phyloP scores from a whole-genome alignment of 2,888 invertebrate species.

The Chesias legatella region DNA sequence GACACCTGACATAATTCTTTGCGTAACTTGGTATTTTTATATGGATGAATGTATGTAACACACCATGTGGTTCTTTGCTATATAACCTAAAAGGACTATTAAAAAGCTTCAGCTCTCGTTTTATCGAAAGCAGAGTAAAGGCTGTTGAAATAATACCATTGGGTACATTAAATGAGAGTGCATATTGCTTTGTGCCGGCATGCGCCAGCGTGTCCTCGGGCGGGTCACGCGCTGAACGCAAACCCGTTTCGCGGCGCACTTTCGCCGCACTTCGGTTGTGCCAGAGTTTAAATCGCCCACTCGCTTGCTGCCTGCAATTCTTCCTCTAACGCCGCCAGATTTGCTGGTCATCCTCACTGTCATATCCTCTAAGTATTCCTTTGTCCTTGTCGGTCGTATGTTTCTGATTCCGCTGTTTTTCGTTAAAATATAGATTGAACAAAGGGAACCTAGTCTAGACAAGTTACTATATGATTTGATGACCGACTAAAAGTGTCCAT shows the following conservation, averaged over 20 bases:
- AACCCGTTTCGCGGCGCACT: constrained; percentile 73
- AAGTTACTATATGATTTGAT: too few relatives aligned
- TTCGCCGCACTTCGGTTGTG: constrained; percentile 70
- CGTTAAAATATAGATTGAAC: too few relatives aligned
- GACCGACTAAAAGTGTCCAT: constrained; percentile 62
- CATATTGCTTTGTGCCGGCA: constrained; percentile 47
- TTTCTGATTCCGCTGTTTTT: constrained; percentile 3
- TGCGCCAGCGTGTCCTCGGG: constrained; percentile 65
- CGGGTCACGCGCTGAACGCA: constrained; percentile 73
- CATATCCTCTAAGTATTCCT: neutral
- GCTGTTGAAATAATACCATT: constrained; percentile 32
- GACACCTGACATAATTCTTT: too few relatives aligned
- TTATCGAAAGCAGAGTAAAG: constrained; percentile 22
- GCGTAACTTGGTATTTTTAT: too few relatives aligned
- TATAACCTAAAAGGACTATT: constrained; percentile 20
- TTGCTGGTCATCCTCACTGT: constrained; percentile 1
- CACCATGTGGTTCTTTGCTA: constrained; percentile 24
- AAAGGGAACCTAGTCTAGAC: too few relatives aligned
- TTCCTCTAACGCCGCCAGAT: constrained; percentile 24
- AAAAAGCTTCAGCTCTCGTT: constrained; percentile 24
- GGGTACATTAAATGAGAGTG: constrained; percentile 34
- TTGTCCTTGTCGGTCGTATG: constrained; percentile 3
- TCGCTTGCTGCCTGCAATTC: constrained; percentile 52
- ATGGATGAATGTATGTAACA: constrained; percentile 5
- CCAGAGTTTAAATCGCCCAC: constrained; percentile 52